Evolutionary conservation across 2,888 invertebrate genomes (phyloP).

Genomic region (Plebejus melissa): DNA sequence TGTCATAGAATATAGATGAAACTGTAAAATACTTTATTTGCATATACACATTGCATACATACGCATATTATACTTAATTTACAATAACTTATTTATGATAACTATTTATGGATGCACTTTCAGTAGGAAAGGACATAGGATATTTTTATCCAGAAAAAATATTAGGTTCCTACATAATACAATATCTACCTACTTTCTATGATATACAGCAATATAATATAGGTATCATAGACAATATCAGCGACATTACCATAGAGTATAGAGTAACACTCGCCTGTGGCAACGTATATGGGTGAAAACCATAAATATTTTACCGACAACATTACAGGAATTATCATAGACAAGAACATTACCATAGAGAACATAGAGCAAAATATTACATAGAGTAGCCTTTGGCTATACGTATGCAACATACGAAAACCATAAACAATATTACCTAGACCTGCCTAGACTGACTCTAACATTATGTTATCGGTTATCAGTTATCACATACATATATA

Average conservation of each 20-base stretch:
- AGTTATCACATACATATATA: too few relatives aligned
- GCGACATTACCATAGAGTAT: conserved; percentile 1
- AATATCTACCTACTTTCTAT: not conserved
- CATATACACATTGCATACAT: too few relatives aligned
- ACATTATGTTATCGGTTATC: too few relatives aligned
- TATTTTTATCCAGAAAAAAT: too few relatives aligned
- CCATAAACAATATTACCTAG: not conserved
- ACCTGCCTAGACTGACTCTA: too few relatives aligned
- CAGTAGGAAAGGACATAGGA: too few relatives aligned
- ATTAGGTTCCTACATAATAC: too few relatives aligned
- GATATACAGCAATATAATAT: not conserved
- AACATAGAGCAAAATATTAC: conserved; percentile 23
- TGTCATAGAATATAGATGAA: too few relatives aligned
- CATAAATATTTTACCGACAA: not conserved
- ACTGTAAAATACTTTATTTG: too few relatives aligned
- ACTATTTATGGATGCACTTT: too few relatives aligned
- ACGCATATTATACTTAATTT: too few relatives aligned
- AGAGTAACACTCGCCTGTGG: conserved; percentile 42
- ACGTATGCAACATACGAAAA: not conserved
- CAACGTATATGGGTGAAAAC: conserved; percentile 23
- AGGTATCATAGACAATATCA: conserved; percentile 44
- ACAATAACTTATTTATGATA: too few relatives aligned
- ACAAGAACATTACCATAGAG: conserved; percentile 28
- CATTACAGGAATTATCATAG: conserved; percentile 11
- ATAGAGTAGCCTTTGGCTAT: conserved; percentile 3